Evolutionary conservation across 2,797 vertebrate species (phyloP).

Genomic region (Megalops cyprinoides): DNA sequence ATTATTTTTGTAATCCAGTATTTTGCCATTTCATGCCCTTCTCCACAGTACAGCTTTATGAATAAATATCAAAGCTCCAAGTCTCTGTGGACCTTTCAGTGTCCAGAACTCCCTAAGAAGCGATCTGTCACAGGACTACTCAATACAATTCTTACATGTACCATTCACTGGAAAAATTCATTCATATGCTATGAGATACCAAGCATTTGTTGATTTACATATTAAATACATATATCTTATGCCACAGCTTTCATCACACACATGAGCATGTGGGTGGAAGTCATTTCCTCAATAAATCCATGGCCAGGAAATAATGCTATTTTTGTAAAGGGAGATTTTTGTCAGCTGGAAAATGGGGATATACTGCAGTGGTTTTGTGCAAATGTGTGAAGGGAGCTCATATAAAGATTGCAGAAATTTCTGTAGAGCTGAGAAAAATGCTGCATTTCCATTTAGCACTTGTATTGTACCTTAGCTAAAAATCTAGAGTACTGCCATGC

Average conservation of each 20-base stretch:
- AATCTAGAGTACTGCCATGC: not conserved
- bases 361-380: not conserved
- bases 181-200: no score
- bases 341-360: not conserved
- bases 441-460: not conserved
- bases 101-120: no score
- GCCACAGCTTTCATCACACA: no score
- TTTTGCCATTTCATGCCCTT: no score
- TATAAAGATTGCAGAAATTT: not conserved
- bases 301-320: not conserved
- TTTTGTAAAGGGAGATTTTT: not conserved
- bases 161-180: no score
- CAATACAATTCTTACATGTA: no score
- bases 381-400: not conserved
- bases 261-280: not conserved
- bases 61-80: no score
- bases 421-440: not conserved
- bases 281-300: no score
- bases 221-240: not conserved
- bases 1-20: no score
- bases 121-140: no score
- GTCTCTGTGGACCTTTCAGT: no score
- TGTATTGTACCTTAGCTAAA: not conserved
- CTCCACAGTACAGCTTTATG: no score
- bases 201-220: not conserved